Conservation (phyloP, 2,888 invertebrate genomes). For the Leucoptera coffeella region DNA sequence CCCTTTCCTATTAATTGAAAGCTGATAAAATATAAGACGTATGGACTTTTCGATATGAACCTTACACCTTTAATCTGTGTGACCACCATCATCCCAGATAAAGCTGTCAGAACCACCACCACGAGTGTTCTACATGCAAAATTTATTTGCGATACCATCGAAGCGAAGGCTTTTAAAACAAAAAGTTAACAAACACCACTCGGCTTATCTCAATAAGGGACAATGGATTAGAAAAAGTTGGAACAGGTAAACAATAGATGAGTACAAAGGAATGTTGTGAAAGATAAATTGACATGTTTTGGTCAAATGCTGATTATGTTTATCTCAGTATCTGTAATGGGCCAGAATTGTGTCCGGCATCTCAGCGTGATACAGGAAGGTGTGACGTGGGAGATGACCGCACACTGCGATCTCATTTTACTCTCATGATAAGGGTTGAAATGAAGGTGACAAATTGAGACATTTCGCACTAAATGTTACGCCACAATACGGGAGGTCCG, state of each 20-base stretch:
- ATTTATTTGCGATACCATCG: conserved; percentile 35
- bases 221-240: too few species aligned
- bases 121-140: conserved; percentile 21
- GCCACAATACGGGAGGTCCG: conserved; percentile 26
- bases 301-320: conserved; percentile 43
- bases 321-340: conserved; percentile 40
- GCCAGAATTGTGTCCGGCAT: conserved; percentile 43
- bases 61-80: conserved; percentile 29
- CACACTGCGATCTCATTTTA: conserved; percentile 42
- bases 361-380: conserved; percentile 47
- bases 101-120: conserved; percentile 14
- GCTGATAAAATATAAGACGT: too few species aligned
- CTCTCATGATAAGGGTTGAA: conserved; percentile 20
- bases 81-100: conserved; percentile 22
- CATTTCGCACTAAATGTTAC: conserved; percentile 11
- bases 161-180: conserved; percentile 21
- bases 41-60: conserved; percentile 9
- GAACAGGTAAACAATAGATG: too few species aligned
- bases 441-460: conserved; percentile 30
- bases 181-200: conserved; percentile 37
- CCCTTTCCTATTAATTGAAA: too few species aligned
- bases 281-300: conserved; percentile 25
- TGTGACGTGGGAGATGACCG: conserved; percentile 26
- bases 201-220: conserved; percentile 22
- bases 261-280: too few species aligned